phyloP scores from a whole-genome alignment of 2,113 vertebrate genomes.

The Ovibos moschatus region DNA sequence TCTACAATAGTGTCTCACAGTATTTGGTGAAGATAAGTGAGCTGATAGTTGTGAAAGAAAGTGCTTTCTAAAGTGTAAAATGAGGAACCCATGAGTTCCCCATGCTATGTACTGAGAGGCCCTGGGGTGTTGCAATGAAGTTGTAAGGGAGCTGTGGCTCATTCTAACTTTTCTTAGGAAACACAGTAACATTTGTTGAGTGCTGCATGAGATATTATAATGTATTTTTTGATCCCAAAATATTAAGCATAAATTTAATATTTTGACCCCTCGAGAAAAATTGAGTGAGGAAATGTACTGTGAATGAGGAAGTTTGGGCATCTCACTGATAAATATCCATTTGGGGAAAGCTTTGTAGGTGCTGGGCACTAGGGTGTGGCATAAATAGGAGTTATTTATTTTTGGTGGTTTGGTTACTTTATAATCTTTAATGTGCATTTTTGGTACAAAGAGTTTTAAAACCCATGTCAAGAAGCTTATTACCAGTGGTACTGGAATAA shows the following conservation, averaged over 20 bases:
- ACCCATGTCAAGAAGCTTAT: neutral
- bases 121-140: neutral
- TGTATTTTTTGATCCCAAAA: neutral
- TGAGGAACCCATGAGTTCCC: neutral
- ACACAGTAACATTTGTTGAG: neutral
- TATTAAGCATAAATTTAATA: neutral
- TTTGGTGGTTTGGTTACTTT: neutral
- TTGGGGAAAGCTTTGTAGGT: neutral
- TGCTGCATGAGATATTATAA: neutral
- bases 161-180: neutral
- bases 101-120: neutral
- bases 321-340: neutral
- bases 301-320: neutral
- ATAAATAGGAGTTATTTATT: neutral
- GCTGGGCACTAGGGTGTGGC: neutral
- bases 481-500: neutral
- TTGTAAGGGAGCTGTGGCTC: neutral
- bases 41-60: neutral
- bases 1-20: neutral
- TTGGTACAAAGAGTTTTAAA: neutral
- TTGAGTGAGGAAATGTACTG: neutral
- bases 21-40: neutral
- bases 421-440: neutral
- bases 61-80: neutral
- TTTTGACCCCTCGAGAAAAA: neutral